A percentile compares a stretch with the other conserved stretches of the same genome.
These are phyloP conservation scores for Eurytoma adleriae DNA, from an alignment of 2,888 invertebrate genomes.

Conservation along the genomic window DNA sequence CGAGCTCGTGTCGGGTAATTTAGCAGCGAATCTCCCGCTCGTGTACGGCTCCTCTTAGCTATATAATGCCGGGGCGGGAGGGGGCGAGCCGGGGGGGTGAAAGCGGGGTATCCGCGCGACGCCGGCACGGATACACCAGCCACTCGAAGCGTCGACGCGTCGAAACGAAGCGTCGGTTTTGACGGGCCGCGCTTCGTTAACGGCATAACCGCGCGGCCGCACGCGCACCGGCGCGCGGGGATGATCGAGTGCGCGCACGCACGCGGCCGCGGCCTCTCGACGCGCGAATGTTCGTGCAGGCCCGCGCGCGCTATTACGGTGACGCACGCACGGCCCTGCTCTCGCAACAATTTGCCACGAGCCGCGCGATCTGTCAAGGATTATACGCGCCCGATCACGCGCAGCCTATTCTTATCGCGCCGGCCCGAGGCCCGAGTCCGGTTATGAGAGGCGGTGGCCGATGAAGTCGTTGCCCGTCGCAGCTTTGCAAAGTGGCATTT, in stretches of 20 bases:
- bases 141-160: neutral
- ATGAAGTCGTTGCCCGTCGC: too few species aligned
- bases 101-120: neutral
- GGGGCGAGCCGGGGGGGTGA: neutral
- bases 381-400: too few species aligned
- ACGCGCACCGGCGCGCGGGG: neutral
- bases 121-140: neutral
- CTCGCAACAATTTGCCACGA: too few species aligned
- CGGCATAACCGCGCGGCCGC: neutral
- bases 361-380: too few species aligned
- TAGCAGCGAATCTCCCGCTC: slow-evolving; percentile 34
- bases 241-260: neutral
- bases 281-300: neutral
- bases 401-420: too few species aligned
- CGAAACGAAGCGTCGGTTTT: slow-evolving; percentile 6
- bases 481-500: too few species aligned
- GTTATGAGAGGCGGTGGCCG: too few species aligned
- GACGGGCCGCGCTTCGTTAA: slow-evolving; percentile 14
- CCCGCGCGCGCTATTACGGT: too few species aligned
- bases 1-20: slow-evolving; percentile 38
- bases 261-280: slow-evolving; percentile 20
- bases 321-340: too few species aligned
- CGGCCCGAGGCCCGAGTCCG: too few species aligned
- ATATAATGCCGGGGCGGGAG: slow-evolving; percentile 1
- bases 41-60: slow-evolving; percentile 11